These are phyloP conservation scores for Deroplatys truncata DNA, from an alignment of 2,888 invertebrate genomes.

Conservation along the genomic window DNA sequence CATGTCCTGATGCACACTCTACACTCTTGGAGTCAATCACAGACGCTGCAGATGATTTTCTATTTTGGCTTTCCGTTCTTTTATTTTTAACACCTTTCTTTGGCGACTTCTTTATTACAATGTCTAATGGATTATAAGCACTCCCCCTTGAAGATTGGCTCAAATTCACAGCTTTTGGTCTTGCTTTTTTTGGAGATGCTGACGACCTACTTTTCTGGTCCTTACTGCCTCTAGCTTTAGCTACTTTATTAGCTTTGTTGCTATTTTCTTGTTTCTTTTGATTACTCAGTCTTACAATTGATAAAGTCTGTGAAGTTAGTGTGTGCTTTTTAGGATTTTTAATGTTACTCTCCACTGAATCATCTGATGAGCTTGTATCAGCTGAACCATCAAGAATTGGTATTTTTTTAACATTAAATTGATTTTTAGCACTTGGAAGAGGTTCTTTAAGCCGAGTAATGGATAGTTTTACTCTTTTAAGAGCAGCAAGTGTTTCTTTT, in stretches of 20 bases:
- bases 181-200: background rate
- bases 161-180: background rate
- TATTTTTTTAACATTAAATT: background rate
- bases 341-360: background rate
- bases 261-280: background rate
- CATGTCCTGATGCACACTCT: background rate
- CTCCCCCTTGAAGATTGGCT: background rate
- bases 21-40: background rate
- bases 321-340: background rate
- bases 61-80: background rate
- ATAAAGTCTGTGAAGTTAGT: background rate
- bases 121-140: background rate
- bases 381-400: constrained; percentile 6
- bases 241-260: background rate
- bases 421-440: background rate
- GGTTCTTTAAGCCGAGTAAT: background rate
- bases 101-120: background rate
- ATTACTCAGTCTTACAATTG: background rate
- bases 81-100: background rate
- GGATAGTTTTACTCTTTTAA: background rate
- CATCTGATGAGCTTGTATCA: constrained; percentile 18
- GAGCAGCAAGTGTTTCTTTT: background rate
- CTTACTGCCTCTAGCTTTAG: background rate
- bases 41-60: background rate
- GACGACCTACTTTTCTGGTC: background rate